Evolutionary conservation across 2,797 vertebrate genomes (phyloP).

Genomic region (Lagodon rhomboides): DNA sequence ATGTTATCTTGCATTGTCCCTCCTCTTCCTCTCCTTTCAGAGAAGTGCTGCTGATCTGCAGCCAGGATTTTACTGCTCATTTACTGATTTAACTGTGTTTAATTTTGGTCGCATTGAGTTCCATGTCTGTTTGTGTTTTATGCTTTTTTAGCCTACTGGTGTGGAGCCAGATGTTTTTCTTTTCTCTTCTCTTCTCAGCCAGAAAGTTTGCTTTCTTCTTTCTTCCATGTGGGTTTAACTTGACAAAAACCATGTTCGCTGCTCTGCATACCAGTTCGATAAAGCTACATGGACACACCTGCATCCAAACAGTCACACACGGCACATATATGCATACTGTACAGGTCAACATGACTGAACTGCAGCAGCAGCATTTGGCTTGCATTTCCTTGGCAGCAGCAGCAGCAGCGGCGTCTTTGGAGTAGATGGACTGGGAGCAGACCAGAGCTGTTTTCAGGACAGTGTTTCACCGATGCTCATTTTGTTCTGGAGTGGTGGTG

Average conservation of each 20-base stretch:
- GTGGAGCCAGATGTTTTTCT: conserved; percentile 26
- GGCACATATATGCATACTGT: conserved; percentile 3
- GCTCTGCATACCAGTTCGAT: conserved; percentile 28
- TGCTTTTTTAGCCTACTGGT: conserved; percentile 31
- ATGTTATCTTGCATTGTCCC: background rate
- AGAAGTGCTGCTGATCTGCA: background rate
- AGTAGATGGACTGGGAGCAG: conserved; percentile 25
- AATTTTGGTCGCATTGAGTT: conserved; percentile 20
- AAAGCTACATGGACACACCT: conserved; percentile 53
- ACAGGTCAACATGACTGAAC: conserved; percentile 41
- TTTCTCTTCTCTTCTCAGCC: conserved; percentile 29
- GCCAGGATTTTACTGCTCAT: conserved; percentile 24
- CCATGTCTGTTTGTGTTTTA: conserved; percentile 29
- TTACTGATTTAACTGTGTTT: conserved; percentile 37
- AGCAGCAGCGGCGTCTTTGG: conserved; percentile 35
- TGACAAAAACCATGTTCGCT: conserved; percentile 50
- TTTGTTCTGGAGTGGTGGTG: conserved; percentile 44
- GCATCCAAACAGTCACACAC: conserved; percentile 30
- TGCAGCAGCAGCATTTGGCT: conserved; percentile 60
- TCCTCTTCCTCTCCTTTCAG: background rate
- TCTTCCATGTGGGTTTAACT: conserved; percentile 28
- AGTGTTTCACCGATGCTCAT: conserved; percentile 36
- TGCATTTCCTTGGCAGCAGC: conserved; percentile 55
- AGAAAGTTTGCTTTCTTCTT: conserved; percentile 17
- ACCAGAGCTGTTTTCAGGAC: conserved; percentile 53